Evolutionary conservation across 2,113 vertebrate genomes (phyloP).

Genomic region (Myotis yumanensis): DNA sequence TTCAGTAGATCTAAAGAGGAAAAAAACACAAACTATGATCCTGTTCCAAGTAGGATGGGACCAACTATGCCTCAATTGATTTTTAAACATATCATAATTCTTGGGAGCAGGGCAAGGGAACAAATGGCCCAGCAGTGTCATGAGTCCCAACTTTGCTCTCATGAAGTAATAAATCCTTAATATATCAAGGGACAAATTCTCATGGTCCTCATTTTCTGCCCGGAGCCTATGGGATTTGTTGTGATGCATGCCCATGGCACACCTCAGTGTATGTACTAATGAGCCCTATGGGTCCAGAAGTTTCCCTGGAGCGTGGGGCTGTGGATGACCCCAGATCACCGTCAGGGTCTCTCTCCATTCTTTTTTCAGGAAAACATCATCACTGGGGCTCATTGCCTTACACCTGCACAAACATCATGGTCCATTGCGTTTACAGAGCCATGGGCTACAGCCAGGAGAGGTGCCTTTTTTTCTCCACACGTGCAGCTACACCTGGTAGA

Average conservation of each 20-base stretch:
- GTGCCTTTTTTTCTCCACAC: background rate
- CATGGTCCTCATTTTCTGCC: background rate
- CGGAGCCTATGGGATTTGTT: background rate
- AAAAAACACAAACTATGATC: background rate
- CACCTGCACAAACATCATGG: background rate
- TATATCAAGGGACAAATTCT: conserved; percentile 21
- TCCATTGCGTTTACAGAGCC: background rate
- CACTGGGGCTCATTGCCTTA: background rate
- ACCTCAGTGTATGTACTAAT: background rate
- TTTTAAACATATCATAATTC: background rate
- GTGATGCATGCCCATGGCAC: accelerated
- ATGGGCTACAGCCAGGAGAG: background rate
- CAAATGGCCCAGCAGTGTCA: background rate
- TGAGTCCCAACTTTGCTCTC: background rate
- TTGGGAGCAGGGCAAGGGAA: background rate
- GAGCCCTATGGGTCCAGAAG: background rate
- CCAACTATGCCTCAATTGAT: background rate
- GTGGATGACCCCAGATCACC: background rate
- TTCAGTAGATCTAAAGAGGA: background rate
- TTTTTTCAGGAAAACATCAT: background rate
- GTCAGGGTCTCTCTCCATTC: background rate
- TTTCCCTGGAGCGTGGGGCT: background rate
- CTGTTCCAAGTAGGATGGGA: background rate
- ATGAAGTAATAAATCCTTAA: background rate
- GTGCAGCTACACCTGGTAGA: background rate